phyloP scores from a whole-genome alignment of 2,113 vertebrate genomes.

The Dipodomys merriami region DNA sequence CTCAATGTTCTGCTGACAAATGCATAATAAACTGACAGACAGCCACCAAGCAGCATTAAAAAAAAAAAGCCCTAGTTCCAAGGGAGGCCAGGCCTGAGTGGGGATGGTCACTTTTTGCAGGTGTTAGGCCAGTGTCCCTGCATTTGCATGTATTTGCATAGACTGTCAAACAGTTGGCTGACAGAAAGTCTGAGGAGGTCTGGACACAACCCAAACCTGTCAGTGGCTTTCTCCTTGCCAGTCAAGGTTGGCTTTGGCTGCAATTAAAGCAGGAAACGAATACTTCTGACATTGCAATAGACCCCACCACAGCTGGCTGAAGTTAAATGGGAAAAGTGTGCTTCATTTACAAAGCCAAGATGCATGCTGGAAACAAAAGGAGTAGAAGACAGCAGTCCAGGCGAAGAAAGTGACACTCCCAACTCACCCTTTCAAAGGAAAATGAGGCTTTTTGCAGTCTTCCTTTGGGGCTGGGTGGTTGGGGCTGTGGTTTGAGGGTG shows the following conservation, averaged over 20 bases:
- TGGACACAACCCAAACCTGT: conserved; percentile 92
- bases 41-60: conserved; percentile 70
- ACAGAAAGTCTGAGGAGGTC: conserved; percentile 90
- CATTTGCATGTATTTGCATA: conserved; percentile 92
- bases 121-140: conserved; percentile 88
- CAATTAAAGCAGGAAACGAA: conserved; percentile 86
- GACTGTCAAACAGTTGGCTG: conserved; percentile 89
- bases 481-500: not conserved
- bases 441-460: not conserved
- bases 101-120: conserved; percentile 90
- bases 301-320: conserved; percentile 73
- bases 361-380: not conserved
- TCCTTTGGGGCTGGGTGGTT: not conserved
- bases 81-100: conserved; percentile 78
- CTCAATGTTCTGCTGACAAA: conserved; percentile 86
- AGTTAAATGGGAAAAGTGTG: conserved; percentile 52
- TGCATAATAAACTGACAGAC: conserved; percentile 85
- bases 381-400: not conserved
- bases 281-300: conserved; percentile 83
- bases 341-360: conserved; percentile 49
- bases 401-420: not conserved
- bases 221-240: conserved; percentile 92
- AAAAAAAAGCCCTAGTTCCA: conserved; percentile 70
- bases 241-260: conserved; percentile 90
- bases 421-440: not conserved